Evolutionary conservation across 2,113 vertebrate genomes (phyloP), one percentile per base, ranked within the genome.

Genomic region (Atractosteus spatula): DNA sequence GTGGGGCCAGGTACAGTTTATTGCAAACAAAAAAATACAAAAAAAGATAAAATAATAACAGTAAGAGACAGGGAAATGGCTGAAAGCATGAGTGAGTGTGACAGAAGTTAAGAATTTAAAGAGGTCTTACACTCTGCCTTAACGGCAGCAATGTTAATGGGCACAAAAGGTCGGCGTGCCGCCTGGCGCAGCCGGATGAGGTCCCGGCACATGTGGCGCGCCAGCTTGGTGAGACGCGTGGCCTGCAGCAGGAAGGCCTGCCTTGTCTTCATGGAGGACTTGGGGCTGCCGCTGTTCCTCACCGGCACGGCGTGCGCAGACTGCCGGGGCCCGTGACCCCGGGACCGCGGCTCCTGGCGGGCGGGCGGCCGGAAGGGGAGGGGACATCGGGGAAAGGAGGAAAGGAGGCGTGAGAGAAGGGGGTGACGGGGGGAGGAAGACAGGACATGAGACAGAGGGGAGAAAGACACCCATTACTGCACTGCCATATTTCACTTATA

Each of bases 111-210:
- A 92, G 96, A 96, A 97, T 96, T 96, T 91, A 96, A 97, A 94
- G 96, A 93, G 94, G 93, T 97, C 97, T 98, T 97, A 98, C 97
- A 98, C 96, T 98, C 96, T 94, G 97, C 97, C 95, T 96, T 97
- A 95, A 98, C 93, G 94, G 97, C 96, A 91, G 95, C 97, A 95
- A 95, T 97, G 94, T 98, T 97, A 96, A 98, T 97, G 92, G 96
- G 96, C 89, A 97, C 93, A 97, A 98, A 98, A 78, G 97, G 97
- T 81, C 95, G 94, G 93, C 97, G 94, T 12, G 96, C 97, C 71
- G 97, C 96, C 74, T 95, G 95, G 89, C 95, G 95, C 94, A 98
- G 93, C 88, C 91, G 94, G 82, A 98, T 95, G 88, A 96, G 90
- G 80, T 97, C 96, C 87, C 94, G 96, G 94, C 97, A 98, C 94